Percentiles rank a stretch among this genome's conserved stretches.
Conservation (phyloP, 1,140 invertebrate genomes). For the Kradibia gibbosae region DNA sequence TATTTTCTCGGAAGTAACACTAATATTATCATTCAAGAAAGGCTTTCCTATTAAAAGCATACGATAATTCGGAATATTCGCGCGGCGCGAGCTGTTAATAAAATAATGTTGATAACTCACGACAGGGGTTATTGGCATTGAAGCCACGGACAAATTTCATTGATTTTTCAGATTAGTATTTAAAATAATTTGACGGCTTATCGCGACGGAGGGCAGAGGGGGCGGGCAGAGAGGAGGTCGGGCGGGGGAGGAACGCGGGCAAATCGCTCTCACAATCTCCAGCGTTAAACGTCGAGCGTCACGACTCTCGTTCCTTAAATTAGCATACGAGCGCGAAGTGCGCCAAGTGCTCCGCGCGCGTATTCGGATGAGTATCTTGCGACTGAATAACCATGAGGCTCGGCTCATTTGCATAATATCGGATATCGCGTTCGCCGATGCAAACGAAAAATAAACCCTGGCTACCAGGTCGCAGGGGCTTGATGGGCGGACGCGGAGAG, state of each 20-base stretch:
- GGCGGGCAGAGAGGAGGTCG: not conserved
- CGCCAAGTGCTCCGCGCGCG: not conserved
- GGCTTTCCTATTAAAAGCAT: no score
- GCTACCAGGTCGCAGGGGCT: not conserved
- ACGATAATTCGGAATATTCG: no score
- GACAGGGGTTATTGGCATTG: no score
- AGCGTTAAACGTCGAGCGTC: not conserved
- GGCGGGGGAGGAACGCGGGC: not conserved
- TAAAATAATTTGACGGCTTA: no score
- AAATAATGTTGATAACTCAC: no score
- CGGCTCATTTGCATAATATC: not conserved
- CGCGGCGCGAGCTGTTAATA: no score
- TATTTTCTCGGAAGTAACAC: not conserved
- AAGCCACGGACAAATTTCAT: no score
- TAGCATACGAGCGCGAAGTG: not conserved
- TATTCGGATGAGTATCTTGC: not conserved
- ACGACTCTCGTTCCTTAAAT: not conserved
- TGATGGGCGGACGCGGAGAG: not conserved
- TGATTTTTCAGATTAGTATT: no score
- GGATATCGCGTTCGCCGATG: not conserved
- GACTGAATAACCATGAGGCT: no score
- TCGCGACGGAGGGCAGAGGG: no score
- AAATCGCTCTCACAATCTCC: not conserved
- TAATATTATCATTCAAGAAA: conserved; percentile 7
- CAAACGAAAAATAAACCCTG: not conserved